These are phyloP conservation scores for Ormyrus nitidulus DNA, from an alignment of 2,888 invertebrate species.

Conservation along the genomic window DNA sequence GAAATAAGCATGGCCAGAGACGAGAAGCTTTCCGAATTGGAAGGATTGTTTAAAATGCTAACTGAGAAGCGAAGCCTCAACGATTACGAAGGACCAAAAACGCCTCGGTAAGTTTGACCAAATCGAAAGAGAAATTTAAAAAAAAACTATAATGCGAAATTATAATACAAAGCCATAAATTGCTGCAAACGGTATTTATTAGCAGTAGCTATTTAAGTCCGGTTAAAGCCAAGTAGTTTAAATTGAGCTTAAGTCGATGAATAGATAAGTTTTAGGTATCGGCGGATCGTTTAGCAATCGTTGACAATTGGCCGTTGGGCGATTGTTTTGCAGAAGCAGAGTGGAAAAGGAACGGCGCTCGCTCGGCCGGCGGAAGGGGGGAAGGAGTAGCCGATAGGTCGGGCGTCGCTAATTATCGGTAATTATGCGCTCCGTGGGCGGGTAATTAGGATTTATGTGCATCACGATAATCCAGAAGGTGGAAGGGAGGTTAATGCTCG, in stretches of 20 bases:
- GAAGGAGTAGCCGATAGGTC: conserved; percentile 52
- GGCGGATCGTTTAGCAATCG: neutral
- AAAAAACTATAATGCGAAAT: no score
- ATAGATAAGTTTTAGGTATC: no score
- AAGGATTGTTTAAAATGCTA: conserved; percentile 81
- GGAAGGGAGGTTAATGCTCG: conserved; percentile 60
- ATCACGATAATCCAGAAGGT: conserved; percentile 65
- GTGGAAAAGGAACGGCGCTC: conserved; percentile 28
- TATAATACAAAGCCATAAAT: no score
- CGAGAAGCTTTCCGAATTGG: conserved; percentile 82
- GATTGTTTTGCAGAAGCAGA: conserved; percentile 42
- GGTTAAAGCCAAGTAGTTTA: no score
- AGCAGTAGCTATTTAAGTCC: no score
- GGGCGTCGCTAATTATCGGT: conserved; percentile 67
- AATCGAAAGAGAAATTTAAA: no score
- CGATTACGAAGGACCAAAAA: conserved; percentile 70
- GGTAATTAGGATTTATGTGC: conserved; percentile 70
- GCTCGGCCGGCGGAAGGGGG: neutral
- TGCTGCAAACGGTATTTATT: no score
- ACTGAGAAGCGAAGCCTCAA: conserved; percentile 79
- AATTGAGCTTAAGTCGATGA: no score
- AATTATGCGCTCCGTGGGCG: conserved; percentile 67
- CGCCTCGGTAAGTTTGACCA: conserved; percentile 66
- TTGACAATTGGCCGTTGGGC: conserved; percentile 11
- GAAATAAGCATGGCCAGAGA: conserved; percentile 78